Evolutionary conservation across 2,888 invertebrate genomes (phyloP), one percentile per base, ranked within the genome.

Genomic region (Adelphocoris suturalis): DNA sequence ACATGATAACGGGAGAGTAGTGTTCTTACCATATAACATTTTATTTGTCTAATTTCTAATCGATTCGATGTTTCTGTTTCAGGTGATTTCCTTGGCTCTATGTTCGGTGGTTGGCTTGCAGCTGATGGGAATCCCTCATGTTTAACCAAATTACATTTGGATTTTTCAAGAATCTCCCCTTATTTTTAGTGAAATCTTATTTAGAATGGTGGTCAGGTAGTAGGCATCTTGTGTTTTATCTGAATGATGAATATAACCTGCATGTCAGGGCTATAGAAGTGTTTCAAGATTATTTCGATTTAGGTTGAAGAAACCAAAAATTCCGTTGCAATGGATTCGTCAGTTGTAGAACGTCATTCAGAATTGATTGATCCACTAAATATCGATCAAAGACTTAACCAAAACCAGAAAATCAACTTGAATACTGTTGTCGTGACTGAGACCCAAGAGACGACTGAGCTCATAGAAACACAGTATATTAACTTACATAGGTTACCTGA

Each of bases 401-500:
- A 81, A 52, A 82, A 57, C 47, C 46, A 81, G 16, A 91, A 91
- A 78, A 55, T 91, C 14, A 84, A 80, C 11, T 46, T 78, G 7
- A 90, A 89, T 52, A 88, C 90, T 0, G 90, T 91, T 57, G 91
- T 91, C n/a, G 89, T 89, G 16, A 75, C 90, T 9, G 91, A 91
- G 37, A 68, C 89, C 11, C 87, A 86, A 61, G 91, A 90, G 14
- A 89, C 92, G 14, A 89, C 90, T 28, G 91, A 92, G 55, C 80
- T 92, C 23, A 89, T 92, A 13, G 89, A 91, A 84, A 92, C 93
- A 0, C 94, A 94, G 81, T 94, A 93, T 75, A 93, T 94, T 47
- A 93, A 93, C 19, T 93, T 94, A 90, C 94, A 94, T 86, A 92
- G 94, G 90, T 92, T 92, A 52, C 91, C 92, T 47, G 92, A 92